phyloP scores from a whole-genome alignment of 2,888 invertebrate species.

The Peribatodes rhomboidaria region DNA sequence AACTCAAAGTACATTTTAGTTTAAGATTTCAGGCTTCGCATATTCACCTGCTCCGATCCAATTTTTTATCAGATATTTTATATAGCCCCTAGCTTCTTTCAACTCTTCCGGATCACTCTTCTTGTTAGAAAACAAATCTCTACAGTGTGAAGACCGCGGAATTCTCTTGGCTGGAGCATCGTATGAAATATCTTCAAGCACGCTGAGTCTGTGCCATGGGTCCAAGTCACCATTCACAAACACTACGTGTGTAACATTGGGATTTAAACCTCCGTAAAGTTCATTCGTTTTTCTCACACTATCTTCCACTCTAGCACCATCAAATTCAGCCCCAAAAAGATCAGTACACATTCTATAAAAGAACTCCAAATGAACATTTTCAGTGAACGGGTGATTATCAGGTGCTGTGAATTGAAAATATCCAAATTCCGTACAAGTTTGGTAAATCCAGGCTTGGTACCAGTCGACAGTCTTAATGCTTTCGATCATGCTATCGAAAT shows the following conservation, averaged over 20 bases:
- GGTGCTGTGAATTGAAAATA: conserved; percentile 89
- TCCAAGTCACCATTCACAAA: conserved; percentile 87
- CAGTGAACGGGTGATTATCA: conserved; percentile 86
- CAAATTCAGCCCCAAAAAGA: conserved; percentile 73
- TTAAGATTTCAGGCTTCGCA: conserved; percentile 9
- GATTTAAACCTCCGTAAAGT: conserved; percentile 78
- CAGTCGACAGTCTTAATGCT: conserved; percentile 55
- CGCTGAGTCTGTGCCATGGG: conserved; percentile 86
- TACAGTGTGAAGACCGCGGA: conserved; percentile 68
- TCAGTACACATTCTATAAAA: conserved; percentile 73
- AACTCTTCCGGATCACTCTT: conserved; percentile 67
- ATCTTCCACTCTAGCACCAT: conserved; percentile 65
- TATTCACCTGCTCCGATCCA: conserved; percentile 71
- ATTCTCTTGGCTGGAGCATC: conserved; percentile 72
- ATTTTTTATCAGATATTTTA: conserved; percentile 71
- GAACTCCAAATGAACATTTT: conserved; percentile 73
- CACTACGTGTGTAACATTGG: conserved; percentile 84
- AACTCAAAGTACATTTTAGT: background rate
- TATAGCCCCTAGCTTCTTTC: conserved; percentile 67
- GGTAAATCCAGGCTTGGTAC: conserved; percentile 88
- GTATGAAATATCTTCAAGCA: conserved; percentile 76
- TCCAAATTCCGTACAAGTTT: conserved; percentile 92
- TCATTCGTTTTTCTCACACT: conserved; percentile 76
- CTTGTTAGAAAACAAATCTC: conserved; percentile 67
- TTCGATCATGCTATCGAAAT: conserved; percentile 67